A percentile compares a stretch with the other conserved stretches of the same genome.
Conservation (phyloP, 1,140 invertebrate species). For the Macrobrachium rosenbergii region DNA sequence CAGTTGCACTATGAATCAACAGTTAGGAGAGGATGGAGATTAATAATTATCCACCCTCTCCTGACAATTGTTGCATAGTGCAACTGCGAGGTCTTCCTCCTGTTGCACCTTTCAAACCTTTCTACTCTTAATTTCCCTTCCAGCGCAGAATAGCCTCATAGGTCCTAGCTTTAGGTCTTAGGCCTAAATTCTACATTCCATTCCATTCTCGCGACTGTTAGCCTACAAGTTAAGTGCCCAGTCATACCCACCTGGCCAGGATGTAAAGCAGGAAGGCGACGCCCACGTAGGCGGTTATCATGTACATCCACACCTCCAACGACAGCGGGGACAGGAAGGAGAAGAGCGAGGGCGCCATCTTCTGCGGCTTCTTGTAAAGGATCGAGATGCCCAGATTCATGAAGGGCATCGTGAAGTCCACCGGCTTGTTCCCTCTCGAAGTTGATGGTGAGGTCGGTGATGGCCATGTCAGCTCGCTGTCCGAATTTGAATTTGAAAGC, state of each 20-base stretch:
- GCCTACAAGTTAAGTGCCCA: too few species aligned
- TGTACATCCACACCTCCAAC: conserved; percentile 95
- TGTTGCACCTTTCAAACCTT: too few species aligned
- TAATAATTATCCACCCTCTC: too few species aligned
- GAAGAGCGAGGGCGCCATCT: conserved; percentile 86
- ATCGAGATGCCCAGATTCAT: conserved; percentile 81
- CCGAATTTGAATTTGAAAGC: conserved; percentile 32
- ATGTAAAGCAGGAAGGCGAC: conserved; percentile 95
- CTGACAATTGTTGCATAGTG: too few species aligned
- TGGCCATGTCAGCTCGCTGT: conserved; percentile 74
- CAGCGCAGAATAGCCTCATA: too few species aligned
- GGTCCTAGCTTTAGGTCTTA: too few species aligned
- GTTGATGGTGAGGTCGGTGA: conserved; percentile 75
- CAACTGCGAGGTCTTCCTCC: too few species aligned
- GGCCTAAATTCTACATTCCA: too few species aligned
- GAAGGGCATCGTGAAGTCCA: conserved; percentile 76
- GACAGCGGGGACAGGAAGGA: conserved; percentile 95
- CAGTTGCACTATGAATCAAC: too few species aligned
- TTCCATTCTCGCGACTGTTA: too few species aligned
- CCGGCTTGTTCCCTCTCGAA: conserved; percentile 72
- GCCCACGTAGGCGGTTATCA: conserved; percentile 92
- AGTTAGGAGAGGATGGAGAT: too few species aligned
- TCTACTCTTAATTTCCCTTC: too few species aligned
- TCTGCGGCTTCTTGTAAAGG: conserved; percentile 89
- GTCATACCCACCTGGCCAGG: background rate